Base-by-base conservation (phyloP, 2,113 vertebrate genomes). In the Semnornis frantzii region DNA sequence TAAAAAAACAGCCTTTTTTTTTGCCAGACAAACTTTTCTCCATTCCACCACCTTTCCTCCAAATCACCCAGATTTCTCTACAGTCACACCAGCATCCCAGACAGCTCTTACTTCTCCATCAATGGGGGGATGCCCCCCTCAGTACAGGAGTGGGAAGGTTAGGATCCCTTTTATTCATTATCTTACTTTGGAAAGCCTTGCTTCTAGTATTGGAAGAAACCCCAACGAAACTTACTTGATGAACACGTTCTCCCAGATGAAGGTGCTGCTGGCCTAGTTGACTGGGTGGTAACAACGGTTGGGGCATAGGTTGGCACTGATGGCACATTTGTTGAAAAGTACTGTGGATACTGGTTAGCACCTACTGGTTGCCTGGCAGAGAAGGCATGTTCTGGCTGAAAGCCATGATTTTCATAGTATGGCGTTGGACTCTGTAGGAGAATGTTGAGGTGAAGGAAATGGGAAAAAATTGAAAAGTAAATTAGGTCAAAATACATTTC, bases 331-430 rank as follows among this genome's bases (percentile, higher is more conserved):
- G 71, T 30, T 34, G 90, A 7, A 7, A 75, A 87, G 50, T 93
- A 83, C 11, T 19, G 89, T 0, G 52, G 37, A 60, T 95, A 95
- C 0, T 48, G 50, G 3, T 25, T 55, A 92, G 96, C 88, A 60
- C 75, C 87, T 68, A 6, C 62, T 4, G 88, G 16, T 12, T 24
- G 96, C n/a, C 9, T 54, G 10, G 63, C 62, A 6, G 92, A 24
- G 8, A 7, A 95, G 28, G 21, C 0, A 16, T 95, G 85, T 19
- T 98, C 98, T 2, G 96, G 46, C n/a, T 98, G 98, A 77, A 97
- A 98, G 25, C 97, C 98, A 6, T 50, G 44, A 68, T 98, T 98
- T 95, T 98, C 97, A 14, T 98, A 98, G 91, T 92, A 98, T 10
- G 97, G 93, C 0, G 62, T 69, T 5, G 88, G 71, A 42, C 64